Percentiles rank a stretch among this genome's conserved stretches.
Conservation (phyloP, 2,797 vertebrate genomes). For the Gadopsis bispinosus region DNA sequence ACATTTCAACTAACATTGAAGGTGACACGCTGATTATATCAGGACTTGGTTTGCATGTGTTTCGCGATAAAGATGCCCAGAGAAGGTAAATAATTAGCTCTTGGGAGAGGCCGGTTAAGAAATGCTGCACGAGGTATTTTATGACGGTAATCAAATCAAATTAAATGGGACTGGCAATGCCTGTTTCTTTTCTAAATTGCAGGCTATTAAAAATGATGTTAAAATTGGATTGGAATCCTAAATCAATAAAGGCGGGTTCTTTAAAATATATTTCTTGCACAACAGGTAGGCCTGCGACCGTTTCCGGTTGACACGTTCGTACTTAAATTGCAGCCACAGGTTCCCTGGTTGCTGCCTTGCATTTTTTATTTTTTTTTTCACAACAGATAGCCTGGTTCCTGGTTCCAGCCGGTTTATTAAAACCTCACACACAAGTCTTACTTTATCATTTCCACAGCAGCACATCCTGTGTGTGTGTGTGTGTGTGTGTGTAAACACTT, state of each 20-base stretch:
- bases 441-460: slow-evolving; percentile 73
- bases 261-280: neutral
- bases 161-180: fast-evolving
- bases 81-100: slow-evolving; percentile 62
- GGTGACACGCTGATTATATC: slow-evolving; percentile 37
- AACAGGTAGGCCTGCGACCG: neutral
- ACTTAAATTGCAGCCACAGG: slow-evolving; percentile 37
- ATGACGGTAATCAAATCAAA: neutral
- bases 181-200: neutral
- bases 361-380: too few species aligned
- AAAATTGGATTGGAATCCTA: neutral
- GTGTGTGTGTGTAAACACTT: slow-evolving; percentile 73
- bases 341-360: neutral
- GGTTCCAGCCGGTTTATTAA: slow-evolving; percentile 9
- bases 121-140: neutral
- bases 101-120: slow-evolving; percentile 26
- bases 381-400: slow-evolving; percentile 3
- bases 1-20: slow-evolving; percentile 46
- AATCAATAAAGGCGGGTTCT: neutral
- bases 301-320: slow-evolving; percentile 12
- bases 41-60: slow-evolving; percentile 6
- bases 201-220: neutral
- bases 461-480: slow-evolving; percentile 51
- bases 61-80: slow-evolving; percentile 36
- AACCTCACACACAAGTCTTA: slow-evolving; percentile 50